Percentiles rank a stretch among this genome's conserved stretches.
Evolutionary conservation across 2,113 vertebrate species (phyloP).

Genomic region (Dascyllus trimaculatus): DNA sequence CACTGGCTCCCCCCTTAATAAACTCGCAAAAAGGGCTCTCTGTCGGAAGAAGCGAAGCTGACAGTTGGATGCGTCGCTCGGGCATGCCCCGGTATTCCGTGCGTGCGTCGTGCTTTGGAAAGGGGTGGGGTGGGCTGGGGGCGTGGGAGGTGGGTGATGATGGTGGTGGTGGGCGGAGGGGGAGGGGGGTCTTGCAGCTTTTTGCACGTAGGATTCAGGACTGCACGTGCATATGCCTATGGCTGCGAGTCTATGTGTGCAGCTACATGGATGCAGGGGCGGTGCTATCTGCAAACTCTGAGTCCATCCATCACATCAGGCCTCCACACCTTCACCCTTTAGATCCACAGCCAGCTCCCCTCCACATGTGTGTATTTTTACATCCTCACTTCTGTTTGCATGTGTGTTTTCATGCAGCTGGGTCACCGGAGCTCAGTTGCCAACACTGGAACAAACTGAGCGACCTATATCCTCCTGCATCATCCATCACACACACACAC

Average conservation of each 20-base stretch:
- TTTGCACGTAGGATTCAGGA: conserved; percentile 54
- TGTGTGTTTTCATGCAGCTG: conserved; percentile 52
- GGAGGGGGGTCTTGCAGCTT: conserved; percentile 33
- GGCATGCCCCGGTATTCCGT: conserved; percentile 81
- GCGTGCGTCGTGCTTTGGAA: conserved; percentile 57
- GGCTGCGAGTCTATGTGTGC: conserved; percentile 11
- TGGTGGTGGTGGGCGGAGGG: neutral
- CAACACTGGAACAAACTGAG: conserved; percentile 46
- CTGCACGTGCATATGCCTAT: conserved; percentile 30
- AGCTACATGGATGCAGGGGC: conserved; percentile 35
- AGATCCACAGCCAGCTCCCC: neutral
- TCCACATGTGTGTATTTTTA: conserved; percentile 24
- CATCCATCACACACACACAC: conserved; percentile 40
- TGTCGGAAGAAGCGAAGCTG: conserved; percentile 70
- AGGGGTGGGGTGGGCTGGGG: conserved; percentile 29
- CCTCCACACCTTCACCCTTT: neutral
- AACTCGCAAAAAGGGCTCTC: conserved; percentile 61
- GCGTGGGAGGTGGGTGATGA: neutral
- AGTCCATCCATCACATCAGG: neutral
- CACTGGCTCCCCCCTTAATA: conserved; percentile 54
- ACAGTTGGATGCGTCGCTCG: conserved; percentile 71
- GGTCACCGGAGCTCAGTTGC: conserved; percentile 45
- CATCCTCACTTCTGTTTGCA: conserved; percentile 24
- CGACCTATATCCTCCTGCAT: conserved; percentile 45
- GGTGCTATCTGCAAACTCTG: neutral